Evolutionary conservation across 1,140 invertebrate species (phyloP), one percentile per base, ranked within the genome.

Genomic region (Calephelis nemesis): DNA sequence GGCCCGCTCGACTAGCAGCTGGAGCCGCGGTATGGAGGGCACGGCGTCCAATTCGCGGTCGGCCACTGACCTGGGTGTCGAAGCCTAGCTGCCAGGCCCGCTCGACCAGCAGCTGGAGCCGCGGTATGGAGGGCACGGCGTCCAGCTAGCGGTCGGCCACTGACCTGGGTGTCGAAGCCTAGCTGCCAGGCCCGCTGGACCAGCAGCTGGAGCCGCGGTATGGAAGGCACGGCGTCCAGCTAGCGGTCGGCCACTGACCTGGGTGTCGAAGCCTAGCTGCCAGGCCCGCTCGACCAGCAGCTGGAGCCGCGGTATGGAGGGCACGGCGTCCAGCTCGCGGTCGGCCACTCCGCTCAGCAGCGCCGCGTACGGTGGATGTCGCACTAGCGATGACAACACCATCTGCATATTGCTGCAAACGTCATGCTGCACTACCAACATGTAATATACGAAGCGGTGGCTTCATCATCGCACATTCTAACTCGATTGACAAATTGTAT

Each of bases 141-240:
- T 87, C 88, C 42, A 78, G 73, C 11, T 7, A 4, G 15, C 15
- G 52, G 13, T 54, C 19, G 52, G 13, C 64, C 64, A n/a, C 85
- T 65, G 95, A 93, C 93, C 92, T 94, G 95, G 58, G 94, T 93
- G 91, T 98, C 97, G 90, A 98, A 98, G 30, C 97, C 97, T 76
- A 95, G 94, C n/a, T 94, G 91, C 97, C 97, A 98, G 0, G 97
- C 97, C 76, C 94, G 93, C 83, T 98, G 97, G 48, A 98, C 96
- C 77, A 97, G 94, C 64, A 95, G 93, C 84, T 98, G 97, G 54
- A 98, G 91, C 63, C 95, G 93, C 1, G 96, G 96, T 75, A 98
- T 97, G 47, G 96, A 97, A 0, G 97, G 97, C 87, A 98, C 74
- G 30, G 67, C 85, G 65, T 87, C 88, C 39, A 78, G 73, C 9